phyloP scores from a whole-genome alignment of 2,113 vertebrate species.

The Gracilinanus agilis region DNA sequence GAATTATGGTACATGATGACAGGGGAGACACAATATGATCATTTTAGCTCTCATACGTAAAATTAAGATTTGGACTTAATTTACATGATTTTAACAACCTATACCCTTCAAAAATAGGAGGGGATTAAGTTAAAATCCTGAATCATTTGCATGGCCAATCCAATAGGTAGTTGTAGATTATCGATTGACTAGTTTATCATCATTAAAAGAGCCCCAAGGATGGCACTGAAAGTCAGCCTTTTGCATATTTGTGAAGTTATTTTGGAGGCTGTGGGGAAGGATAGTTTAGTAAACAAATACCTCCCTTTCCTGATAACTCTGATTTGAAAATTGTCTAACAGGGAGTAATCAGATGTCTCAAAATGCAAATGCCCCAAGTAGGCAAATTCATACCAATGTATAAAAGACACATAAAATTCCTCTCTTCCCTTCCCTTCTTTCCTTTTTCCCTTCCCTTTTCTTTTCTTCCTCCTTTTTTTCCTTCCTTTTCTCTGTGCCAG shows the following conservation, averaged over 20 bases:
- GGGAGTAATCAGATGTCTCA: neutral
- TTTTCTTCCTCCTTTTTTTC: neutral
- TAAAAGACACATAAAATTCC: neutral
- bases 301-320: neutral
- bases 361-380: neutral
- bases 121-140: neutral
- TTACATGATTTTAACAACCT: neutral
- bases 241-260: neutral
- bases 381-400: neutral
- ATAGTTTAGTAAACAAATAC: slow-evolving; percentile 4
- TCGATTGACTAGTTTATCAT: neutral
- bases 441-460: no score
- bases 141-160: slow-evolving; percentile 36
- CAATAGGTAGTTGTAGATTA: neutral
- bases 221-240: neutral
- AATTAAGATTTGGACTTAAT: neutral
- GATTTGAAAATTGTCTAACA: slow-evolving; percentile 17
- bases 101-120: neutral
- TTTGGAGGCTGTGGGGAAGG: slow-evolving; percentile 11
- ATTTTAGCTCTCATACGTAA: neutral
- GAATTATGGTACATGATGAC: neutral
- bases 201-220: neutral
- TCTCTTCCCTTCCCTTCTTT: neutral
- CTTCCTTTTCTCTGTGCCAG: neutral
- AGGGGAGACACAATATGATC: neutral